These are phyloP conservation scores for Hemicordylus capensis DNA, from an alignment of 2,113 vertebrate species.

Conservation along the genomic window DNA sequence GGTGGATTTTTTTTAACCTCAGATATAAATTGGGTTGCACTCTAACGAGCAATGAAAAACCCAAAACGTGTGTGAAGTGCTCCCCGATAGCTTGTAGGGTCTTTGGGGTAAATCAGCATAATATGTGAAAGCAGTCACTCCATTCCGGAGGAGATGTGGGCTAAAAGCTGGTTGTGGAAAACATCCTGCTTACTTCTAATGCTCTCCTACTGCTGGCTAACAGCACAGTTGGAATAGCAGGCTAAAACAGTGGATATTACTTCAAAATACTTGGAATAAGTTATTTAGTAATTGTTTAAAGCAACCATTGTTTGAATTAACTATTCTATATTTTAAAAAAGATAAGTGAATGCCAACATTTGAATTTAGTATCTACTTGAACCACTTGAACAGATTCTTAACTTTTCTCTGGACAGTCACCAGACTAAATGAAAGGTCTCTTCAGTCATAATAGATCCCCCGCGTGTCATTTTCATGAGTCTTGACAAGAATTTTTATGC, in stretches of 20 bases:
- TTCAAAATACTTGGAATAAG: neutral
- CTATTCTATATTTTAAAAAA: neutral
- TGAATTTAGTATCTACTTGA: slow-evolving; percentile 31
- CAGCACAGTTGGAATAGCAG: neutral
- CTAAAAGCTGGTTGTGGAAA: no score
- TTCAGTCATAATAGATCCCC: neutral
- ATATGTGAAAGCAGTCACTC: no score
- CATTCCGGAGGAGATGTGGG: no score
- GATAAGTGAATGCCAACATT: slow-evolving; percentile 24
- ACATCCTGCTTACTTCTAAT: no score
- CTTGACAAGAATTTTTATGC: neutral
- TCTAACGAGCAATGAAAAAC: no score
- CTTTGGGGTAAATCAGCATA: no score
- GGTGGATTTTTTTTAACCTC: no score
- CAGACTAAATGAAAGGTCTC: slow-evolving; percentile 9
- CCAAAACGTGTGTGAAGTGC: no score
- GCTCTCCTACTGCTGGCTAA: no score
- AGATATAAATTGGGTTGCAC: no score
- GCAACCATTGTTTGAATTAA: neutral
- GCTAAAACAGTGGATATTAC: neutral
- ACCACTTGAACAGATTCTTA: neutral
- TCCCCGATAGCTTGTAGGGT: no score
- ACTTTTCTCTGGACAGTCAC: slow-evolving; percentile 33
- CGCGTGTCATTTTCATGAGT: slow-evolving; percentile 7
- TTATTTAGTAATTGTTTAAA: neutral